phyloP scores from a whole-genome alignment of 2,888 invertebrate species.

The Copidosoma aretas region DNA sequence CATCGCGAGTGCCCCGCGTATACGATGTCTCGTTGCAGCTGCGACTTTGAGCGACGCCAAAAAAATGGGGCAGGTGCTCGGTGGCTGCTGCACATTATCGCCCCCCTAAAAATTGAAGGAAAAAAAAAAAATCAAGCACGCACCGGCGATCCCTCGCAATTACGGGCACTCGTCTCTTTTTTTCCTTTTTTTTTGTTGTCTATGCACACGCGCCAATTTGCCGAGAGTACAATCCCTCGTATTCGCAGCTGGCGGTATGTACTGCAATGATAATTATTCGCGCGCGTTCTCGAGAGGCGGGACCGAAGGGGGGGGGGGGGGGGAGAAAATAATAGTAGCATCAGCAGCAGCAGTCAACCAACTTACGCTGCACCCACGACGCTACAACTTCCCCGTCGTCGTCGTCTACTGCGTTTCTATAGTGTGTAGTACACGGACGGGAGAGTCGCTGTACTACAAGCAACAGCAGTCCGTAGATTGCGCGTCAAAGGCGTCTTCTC shows the following conservation, averaged over 20 bases:
- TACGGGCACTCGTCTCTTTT: not conserved
- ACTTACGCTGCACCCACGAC: slow-evolving; percentile 41
- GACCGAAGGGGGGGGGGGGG: not conserved
- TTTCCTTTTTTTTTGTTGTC: not conserved
- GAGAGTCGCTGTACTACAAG: slow-evolving; percentile 12
- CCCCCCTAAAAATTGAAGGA: no score
- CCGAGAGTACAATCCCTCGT: not conserved
- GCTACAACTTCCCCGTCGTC: slow-evolving; percentile 45
- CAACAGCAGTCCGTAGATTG: slow-evolving; percentile 21
- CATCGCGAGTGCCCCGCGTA: no score
- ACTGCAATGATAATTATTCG: not conserved
- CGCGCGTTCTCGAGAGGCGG: not conserved
- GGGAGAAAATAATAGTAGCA: not conserved
- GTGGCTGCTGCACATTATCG: no score
- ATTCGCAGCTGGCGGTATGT: not conserved
- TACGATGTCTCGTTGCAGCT: no score
- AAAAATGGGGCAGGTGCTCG: no score
- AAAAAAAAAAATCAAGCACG: slow-evolving; percentile 28
- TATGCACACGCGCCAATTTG: not conserved
- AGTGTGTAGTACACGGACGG: no score
- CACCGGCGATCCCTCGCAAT: not conserved
- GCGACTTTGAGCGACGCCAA: no score
- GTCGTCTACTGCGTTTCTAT: slow-evolving; percentile 9
- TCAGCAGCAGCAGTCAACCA: not conserved
- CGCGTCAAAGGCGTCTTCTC: slow-evolving; percentile 37